Base-by-base conservation (phyloP, 2,113 vertebrate genomes). In the Lichenostomus cassidix region DNA sequence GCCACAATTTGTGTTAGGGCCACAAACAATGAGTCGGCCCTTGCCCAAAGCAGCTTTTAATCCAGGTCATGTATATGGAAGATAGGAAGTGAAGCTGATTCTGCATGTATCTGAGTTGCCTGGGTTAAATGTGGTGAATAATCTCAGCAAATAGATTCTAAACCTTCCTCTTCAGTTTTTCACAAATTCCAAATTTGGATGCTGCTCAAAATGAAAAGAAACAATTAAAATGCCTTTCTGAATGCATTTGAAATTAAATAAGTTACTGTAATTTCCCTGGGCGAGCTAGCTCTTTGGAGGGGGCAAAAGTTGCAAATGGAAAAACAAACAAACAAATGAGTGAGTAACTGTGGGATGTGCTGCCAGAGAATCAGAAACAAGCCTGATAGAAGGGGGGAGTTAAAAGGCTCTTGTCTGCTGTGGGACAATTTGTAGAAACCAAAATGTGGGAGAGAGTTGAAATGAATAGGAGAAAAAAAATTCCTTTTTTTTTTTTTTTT, bases 251-350 rank as follows among this genome's bases (percentile, higher is more conserved):
- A 77, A 95, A 95, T 92, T 1, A 92, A 95, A 27, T 87, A 94
- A 96, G 33, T 95, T 91, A 41, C 87, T 90, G 75, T 90, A 37
- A 70, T 91, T 95, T 94, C 59, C 58, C 63, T 77, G 71, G 83
- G 75, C 75, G 88, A 77, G 56, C 21, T 64, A 93, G 75, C 37
- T 88, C 78, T 91, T 91, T 91, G 68, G 76, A 96, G 92, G 82
- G 91, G 84, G 64, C 82, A 83, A 83, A 86, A 91, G 75, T 93
- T 96, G 55, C 78, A 96, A 95, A 86, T 88, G 91, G 93, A 91
- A 93, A 95, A 83, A 83, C 81, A 94, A 94, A 85, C 87, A 90
- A 97, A 95, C 92, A 90, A 91, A 78, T 12, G 90, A 75, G 68
- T 83, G 83, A 94, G 83, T 89, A 90, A 96, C 89, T 86, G 68